These are phyloP conservation scores for Sceloporus tristichus DNA, from an alignment of 2,113 vertebrate species.

Conservation along the genomic window DNA sequence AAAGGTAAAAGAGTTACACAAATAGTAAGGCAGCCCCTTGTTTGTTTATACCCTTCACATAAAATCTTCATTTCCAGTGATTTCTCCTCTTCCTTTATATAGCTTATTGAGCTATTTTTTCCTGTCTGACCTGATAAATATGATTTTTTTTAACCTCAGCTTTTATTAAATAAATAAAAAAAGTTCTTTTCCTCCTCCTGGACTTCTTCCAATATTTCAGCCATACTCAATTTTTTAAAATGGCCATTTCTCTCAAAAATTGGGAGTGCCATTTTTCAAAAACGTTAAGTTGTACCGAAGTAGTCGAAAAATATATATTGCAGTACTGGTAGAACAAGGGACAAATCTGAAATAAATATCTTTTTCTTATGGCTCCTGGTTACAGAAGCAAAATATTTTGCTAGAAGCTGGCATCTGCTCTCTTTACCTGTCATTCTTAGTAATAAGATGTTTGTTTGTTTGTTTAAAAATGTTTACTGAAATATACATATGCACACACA, in stretches of 20 bases:
- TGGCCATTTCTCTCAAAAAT: neutral
- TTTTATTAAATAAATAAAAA: slow-evolving; percentile 22
- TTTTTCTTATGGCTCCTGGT: neutral
- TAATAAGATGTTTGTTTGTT: neutral
- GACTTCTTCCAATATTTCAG: slow-evolving; percentile 2
- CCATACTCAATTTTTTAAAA: neutral
- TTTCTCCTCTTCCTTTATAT: slow-evolving; percentile 4
- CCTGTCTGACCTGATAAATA: neutral
- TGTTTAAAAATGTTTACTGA: neutral
- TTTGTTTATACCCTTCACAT: neutral
- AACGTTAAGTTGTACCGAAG: slow-evolving; percentile 17
- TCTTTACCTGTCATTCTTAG: neutral
- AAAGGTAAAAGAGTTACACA: neutral
- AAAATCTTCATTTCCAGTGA: neutral
- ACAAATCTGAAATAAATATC: slow-evolving; percentile 19
- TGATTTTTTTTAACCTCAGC: slow-evolving; percentile 1
- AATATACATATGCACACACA: neutral
- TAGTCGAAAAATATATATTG: neutral
- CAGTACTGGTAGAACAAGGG: neutral
- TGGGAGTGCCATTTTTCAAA: rapidly evolving
- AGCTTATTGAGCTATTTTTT: neutral
- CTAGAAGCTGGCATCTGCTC: neutral
- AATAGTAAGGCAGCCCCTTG: neutral
- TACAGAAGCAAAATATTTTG: neutral
- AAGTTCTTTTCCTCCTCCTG: neutral